A percentile compares a stretch with the other conserved stretches of the same genome.
phyloP scores from a whole-genome alignment of 1,140 invertebrate species.

The Scaptomyza graminum region DNA sequence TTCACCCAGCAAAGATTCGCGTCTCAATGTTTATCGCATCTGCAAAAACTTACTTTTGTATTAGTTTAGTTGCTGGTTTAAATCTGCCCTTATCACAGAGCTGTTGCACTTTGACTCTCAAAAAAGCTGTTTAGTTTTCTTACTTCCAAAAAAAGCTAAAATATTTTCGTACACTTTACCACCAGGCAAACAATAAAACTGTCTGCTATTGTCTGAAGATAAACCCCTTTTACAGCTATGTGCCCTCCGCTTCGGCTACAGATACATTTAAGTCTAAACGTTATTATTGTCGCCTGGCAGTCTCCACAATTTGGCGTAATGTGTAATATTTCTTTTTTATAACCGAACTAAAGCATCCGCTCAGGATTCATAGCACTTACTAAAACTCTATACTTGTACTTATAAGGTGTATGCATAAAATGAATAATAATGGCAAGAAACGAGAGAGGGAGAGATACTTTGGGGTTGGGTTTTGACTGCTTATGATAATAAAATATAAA shows the following conservation, averaged over 20 bases:
- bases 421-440: slow-evolving; percentile 5
- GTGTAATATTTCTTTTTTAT: slow-evolving; percentile 82
- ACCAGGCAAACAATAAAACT: slow-evolving; percentile 68
- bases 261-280: slow-evolving; percentile 76
- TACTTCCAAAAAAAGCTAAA: background rate
- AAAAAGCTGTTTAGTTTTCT: background rate
- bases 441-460: slow-evolving; percentile 1
- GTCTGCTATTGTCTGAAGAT: slow-evolving; percentile 59
- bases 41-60: background rate
- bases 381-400: slow-evolving; percentile 30
- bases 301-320: slow-evolving; percentile 82
- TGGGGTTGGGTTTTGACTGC: slow-evolving; percentile 21
- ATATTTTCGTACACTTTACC: slow-evolving; percentile 63
- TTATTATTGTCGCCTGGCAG: slow-evolving; percentile 80
- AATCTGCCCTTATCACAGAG: slow-evolving; percentile 31
- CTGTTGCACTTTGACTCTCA: slow-evolving; percentile 29
- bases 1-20: too few species aligned
- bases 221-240: background rate
- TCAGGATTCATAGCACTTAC: slow-evolving; percentile 28
- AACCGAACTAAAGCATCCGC: slow-evolving; percentile 69
- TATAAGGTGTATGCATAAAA: slow-evolving; percentile 54
- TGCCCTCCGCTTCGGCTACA: background rate
- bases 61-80: background rate
- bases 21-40: too few species aligned
- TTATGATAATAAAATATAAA: slow-evolving; percentile 75